Evolutionary conservation across 2,888 invertebrate genomes (phyloP).

Genomic region (Galeopsomyia nigrocyanea): DNA sequence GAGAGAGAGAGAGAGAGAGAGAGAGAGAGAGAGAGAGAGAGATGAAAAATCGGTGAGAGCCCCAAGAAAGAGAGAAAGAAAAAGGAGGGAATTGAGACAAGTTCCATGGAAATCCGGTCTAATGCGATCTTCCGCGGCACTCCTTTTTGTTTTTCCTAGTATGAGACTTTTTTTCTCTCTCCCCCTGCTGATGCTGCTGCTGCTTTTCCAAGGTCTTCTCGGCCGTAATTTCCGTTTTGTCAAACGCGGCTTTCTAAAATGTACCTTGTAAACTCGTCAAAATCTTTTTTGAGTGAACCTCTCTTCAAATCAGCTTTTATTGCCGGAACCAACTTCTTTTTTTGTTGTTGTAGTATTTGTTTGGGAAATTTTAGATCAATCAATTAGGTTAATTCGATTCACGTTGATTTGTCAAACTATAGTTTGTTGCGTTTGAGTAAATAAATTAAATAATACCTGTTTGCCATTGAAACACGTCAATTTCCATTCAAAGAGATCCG

Average conservation of each 20-base stretch:
- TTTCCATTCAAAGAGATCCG: too few species aligned
- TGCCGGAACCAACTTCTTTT: not conserved
- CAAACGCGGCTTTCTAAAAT: conserved; percentile 35
- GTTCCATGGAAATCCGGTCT: conserved; percentile 47
- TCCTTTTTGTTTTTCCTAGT: conserved; percentile 42
- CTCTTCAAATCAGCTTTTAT: conserved; percentile 4
- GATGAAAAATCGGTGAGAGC: conserved; percentile 38
- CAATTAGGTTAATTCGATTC: too few species aligned
- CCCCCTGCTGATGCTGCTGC: not conserved
- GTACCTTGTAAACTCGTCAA: conserved; percentile 6
- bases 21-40: not conserved
- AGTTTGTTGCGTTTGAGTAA: too few species aligned
- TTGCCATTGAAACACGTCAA: too few species aligned
- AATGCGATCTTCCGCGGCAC: conserved; percentile 41
- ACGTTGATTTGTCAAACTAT: too few species aligned
- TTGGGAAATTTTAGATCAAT: too few species aligned
- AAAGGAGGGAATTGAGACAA: conserved; percentile 34
- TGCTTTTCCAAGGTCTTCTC: conserved; percentile 31
- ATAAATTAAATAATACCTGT: too few species aligned
- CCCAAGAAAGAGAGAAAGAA: conserved; percentile 22
- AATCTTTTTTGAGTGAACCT: not conserved
- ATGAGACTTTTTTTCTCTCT: conserved; percentile 20
- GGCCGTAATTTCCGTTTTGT: conserved; percentile 37
- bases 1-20: conserved; percentile 29
- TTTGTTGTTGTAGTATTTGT: too few species aligned